phyloP scores from a whole-genome alignment of 2,113 vertebrate genomes.

The Osmerus eperlanus region DNA sequence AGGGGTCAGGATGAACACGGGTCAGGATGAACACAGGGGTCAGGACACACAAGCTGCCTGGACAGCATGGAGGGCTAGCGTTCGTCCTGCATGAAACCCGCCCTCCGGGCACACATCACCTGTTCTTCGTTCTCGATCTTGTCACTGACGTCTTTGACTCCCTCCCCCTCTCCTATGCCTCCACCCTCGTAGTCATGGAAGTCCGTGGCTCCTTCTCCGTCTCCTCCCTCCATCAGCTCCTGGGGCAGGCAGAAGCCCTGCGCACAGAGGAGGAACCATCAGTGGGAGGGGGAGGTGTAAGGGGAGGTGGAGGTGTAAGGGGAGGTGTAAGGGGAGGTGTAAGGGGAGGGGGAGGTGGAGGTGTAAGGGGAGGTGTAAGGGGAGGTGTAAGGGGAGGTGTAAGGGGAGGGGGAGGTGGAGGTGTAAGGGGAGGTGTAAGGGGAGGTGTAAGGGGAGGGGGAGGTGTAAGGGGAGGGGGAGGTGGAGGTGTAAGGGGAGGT shows the following conservation, averaged over 20 bases:
- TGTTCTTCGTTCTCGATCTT: conserved; percentile 97
- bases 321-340: neutral
- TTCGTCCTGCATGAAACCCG: no score
- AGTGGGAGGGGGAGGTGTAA: no score
- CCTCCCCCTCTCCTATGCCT: conserved; percentile 93
- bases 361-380: no score
- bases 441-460: neutral
- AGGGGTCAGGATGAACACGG: no score
- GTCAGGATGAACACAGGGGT: no score
- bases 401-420: no score
- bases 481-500: neutral
- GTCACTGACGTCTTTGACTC: conserved; percentile 91
- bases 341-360: neutral
- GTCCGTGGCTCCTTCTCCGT: conserved; percentile 84
- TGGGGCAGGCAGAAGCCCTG: conserved; percentile 96
- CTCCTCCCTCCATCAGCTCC: conserved; percentile 83
- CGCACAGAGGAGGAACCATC: neutral
- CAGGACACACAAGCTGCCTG: no score
- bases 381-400: neutral
- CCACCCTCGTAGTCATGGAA: conserved; percentile 93
- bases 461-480: no score
- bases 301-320: neutral
- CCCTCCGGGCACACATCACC: conserved; percentile 59
- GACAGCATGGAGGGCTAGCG: no score
- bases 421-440: no score